phyloP scores from a whole-genome alignment of 2,113 vertebrate species.

The Balaeniceps rex region DNA sequence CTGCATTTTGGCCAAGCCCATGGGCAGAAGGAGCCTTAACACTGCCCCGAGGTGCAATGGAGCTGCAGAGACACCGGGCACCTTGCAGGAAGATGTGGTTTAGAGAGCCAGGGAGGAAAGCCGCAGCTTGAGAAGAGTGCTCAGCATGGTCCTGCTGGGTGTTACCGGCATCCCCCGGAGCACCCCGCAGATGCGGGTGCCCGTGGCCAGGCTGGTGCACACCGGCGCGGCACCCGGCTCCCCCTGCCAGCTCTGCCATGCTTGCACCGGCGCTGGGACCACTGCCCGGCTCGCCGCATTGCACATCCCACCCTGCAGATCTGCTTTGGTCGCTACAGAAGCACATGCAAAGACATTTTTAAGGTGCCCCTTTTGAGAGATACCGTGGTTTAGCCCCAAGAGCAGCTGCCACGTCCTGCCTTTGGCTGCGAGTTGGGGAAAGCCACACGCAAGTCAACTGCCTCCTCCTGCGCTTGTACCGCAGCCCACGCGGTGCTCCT shows the following conservation, averaged over 20 bases:
- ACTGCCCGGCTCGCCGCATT: too few relatives aligned
- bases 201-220: background rate
- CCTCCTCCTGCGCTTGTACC: background rate
- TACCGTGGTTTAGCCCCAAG: background rate
- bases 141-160: background rate
- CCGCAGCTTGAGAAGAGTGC: background rate
- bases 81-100: background rate
- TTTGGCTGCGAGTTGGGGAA: background rate
- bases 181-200: background rate
- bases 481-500: rapidly evolving
- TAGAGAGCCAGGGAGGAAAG: background rate
- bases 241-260: background rate
- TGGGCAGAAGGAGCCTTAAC: background rate
- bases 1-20: background rate
- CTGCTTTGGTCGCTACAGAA: background rate
- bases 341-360: rapidly evolving
- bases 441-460: rapidly evolving
- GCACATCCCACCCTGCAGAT: background rate
- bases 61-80: background rate
- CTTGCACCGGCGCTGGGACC: too few relatives aligned
- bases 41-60: background rate
- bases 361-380: background rate
- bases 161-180: background rate
- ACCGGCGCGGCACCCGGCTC: rapidly evolving
- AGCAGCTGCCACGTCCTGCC: rapidly evolving